These are phyloP conservation scores for Anser cygnoides DNA, from an alignment of 2,113 vertebrate genomes.

Conservation along the genomic window DNA sequence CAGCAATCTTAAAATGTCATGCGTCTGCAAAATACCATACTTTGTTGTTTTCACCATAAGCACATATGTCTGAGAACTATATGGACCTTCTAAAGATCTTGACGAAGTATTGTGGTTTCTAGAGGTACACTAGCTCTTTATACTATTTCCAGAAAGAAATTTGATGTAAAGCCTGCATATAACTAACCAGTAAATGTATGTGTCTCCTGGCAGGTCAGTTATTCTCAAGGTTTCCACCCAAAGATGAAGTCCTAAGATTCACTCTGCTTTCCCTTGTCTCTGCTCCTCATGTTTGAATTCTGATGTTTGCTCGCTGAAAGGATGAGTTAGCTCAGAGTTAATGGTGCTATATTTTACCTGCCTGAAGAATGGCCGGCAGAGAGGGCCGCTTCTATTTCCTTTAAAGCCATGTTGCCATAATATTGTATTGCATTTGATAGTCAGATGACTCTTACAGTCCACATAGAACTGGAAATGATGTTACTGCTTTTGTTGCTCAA, in stretches of 20 bases:
- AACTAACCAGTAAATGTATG: not conserved
- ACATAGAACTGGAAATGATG: slow-evolving; percentile 26
- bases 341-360: not conserved
- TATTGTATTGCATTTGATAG: not conserved
- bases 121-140: not conserved
- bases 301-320: not conserved
- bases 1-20: not conserved
- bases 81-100: not conserved
- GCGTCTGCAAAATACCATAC: not conserved
- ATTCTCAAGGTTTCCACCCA: not conserved
- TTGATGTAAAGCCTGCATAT: not conserved
- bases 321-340: not conserved
- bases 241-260: not conserved
- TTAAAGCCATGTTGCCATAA: not conserved
- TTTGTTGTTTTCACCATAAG: not conserved
- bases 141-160: not conserved
- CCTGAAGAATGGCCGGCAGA: not conserved
- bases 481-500: slow-evolving; percentile 25
- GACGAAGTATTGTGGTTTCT: not conserved
- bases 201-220: not conserved
- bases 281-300: not conserved
- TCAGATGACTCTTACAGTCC: slow-evolving; percentile 7
- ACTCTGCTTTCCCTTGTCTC: not conserved
- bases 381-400: not conserved
- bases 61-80: not conserved